Evolutionary conservation across 2,797 vertebrate species (phyloP), one percentile per base, ranked within the genome.

Genomic region (Aeoliscus strigatus): DNA sequence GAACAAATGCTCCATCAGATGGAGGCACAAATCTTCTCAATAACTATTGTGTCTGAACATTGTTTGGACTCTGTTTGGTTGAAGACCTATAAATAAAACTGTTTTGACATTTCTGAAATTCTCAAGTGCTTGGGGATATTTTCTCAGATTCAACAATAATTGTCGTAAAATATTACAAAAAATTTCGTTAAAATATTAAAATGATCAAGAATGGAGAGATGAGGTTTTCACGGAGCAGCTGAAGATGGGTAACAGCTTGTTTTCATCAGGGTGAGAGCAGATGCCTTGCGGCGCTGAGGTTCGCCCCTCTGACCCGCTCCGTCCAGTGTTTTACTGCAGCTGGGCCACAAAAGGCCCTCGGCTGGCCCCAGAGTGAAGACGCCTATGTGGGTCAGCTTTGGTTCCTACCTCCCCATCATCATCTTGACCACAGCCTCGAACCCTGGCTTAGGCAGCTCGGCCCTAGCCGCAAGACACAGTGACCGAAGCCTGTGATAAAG

Each of bases 311-410:
- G 35, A 21, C 30, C 13, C 14, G 29, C 52, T 39, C 35, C 31
- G 61, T 72, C 77, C 64, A 41, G 29, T 34, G 48, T 72, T 79
- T 79, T 58, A 45, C 44, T 49, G 43, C 45, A 49, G 46, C 10
- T n/a, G 7, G 64, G 53, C 48, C 70, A 58, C 61, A 44, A 53
- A 40, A 30, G 68, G 76, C 54, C 70, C 45, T 69, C 9, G 16
- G 36, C 56, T 82, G 81, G 78, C 73, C 52, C 51, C n/a, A 51
- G 56, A 80, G 54, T 27, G 27, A 55, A 86, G 84, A 79, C 78
- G 80, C 84, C 85, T 82, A 23, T 67, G 70, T 81, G 74, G 77
- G 73, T 83, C 80, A 73, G 60, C 54, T 70, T 66, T 69, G 57
- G 54, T 73, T 71, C 66, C 62, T 60, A 56, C 43, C 49, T 40